These are phyloP conservation scores for Trimorus sp. DNA, from an alignment of 2,888 invertebrate species.

Conservation along the genomic window DNA sequence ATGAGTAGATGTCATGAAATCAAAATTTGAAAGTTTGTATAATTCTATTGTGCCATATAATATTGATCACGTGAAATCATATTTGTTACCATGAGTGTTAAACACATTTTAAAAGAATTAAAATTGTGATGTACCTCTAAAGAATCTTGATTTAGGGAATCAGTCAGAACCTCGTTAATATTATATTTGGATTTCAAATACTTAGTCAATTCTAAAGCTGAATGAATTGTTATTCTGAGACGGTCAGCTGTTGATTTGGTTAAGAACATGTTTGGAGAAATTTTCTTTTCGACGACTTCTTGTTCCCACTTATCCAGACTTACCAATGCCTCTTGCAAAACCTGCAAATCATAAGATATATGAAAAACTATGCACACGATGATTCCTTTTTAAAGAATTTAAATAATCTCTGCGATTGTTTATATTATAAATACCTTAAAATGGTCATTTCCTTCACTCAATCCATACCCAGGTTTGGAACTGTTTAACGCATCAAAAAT, in stretches of 20 bases:
- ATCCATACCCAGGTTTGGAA: constrained; percentile 6
- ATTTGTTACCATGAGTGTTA: neutral
- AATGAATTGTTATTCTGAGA: constrained; percentile 11
- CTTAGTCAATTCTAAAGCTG: constrained; percentile 18
- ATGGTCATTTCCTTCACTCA: constrained; percentile 12
- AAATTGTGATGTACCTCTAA: constrained; percentile 15
- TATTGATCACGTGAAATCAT: neutral
- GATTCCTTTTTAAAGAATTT: neutral
- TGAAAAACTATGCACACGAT: neutral
- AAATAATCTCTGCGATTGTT: neutral
- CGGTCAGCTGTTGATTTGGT: constrained; percentile 3
- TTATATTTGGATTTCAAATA: constrained; percentile 24
- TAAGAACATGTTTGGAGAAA: constrained; percentile 1
- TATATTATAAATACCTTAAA: constrained; percentile 6
- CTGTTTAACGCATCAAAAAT: constrained; percentile 17
- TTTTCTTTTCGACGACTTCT: neutral
- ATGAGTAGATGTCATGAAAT: too few relatives aligned
- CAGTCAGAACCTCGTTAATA: constrained; percentile 21
- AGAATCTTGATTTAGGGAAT: constrained; percentile 23
- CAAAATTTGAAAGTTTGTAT: neutral
- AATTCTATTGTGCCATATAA: neutral
- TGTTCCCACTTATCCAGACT: constrained; percentile 5
- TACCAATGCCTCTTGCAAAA: constrained; percentile 6
- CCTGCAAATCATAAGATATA: neutral
- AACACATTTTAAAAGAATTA: constrained; percentile 7